These are phyloP conservation scores for Plectus sambesii DNA, from an alignment of 1,140 invertebrate genomes.

Conservation along the genomic window DNA sequence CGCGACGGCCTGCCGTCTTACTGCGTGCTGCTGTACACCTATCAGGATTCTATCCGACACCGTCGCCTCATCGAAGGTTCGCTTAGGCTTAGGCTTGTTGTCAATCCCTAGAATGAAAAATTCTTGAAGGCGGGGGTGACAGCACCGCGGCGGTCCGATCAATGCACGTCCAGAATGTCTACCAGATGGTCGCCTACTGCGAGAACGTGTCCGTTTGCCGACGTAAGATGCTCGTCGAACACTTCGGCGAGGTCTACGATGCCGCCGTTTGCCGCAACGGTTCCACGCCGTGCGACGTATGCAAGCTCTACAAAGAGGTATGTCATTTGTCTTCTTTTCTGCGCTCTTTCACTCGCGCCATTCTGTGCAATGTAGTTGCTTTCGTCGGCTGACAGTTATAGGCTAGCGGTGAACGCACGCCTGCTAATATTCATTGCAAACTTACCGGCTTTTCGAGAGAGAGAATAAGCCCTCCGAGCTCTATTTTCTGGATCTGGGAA, in stretches of 20 bases:
- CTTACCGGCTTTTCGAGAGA: too few species aligned
- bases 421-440: too few species aligned
- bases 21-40: conserved; percentile 25
- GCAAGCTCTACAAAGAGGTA: conserved; percentile 12
- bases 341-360: too few species aligned
- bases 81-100: too few species aligned
- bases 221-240: conserved; percentile 31
- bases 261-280: conserved; percentile 17
- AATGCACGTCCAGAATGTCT: conserved; percentile 27
- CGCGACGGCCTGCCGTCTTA: conserved; percentile 60
- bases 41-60: conserved; percentile 20
- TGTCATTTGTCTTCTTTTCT: too few species aligned
- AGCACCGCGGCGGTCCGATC: conserved; percentile 16
- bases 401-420: too few species aligned
- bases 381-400: too few species aligned
- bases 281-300: conserved; percentile 13
- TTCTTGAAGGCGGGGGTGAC: conserved; percentile 15
- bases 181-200: conserved; percentile 27
- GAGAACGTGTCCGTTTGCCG: conserved; percentile 31
- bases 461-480: too few species aligned
- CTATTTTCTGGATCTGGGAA: too few species aligned
- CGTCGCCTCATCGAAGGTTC: conserved; percentile 25
- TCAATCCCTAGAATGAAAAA: too few species aligned
- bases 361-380: too few species aligned
- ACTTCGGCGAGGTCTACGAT: conserved; percentile 36